Evolutionary conservation across 2,113 vertebrate species (phyloP).

Genomic region (Bubo scandiacus): DNA sequence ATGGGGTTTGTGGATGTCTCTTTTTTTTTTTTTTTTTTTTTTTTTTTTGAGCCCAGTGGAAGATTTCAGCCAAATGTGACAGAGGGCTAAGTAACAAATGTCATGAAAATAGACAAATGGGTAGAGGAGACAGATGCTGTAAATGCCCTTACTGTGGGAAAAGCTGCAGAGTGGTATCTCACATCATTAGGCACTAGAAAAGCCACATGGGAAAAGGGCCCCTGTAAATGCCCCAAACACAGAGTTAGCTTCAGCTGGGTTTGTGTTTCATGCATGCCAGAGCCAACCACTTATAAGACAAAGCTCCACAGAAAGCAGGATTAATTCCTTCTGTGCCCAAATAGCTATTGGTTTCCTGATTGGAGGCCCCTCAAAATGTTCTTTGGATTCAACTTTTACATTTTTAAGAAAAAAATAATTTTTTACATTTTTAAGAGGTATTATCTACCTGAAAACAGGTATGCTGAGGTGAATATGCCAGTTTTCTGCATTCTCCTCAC

Average conservation of each 20-base stretch:
- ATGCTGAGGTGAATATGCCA: neutral
- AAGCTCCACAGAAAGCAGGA: neutral
- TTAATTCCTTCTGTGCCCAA: slow-evolving; percentile 13
- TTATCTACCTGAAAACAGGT: neutral
- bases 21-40: neutral
- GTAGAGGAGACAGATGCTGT: slow-evolving; percentile 21
- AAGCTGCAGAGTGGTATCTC: slow-evolving; percentile 22
- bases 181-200: neutral
- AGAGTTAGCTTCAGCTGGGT: neutral
- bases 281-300: neutral
- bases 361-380: neutral
- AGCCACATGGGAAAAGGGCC: neutral
- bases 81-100: slow-evolving; percentile 33
- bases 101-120: slow-evolving; percentile 22
- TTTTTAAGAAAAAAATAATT: neutral
- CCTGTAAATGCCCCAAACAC: neutral
- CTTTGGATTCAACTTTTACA: neutral
- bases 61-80: slow-evolving; percentile 26
- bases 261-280: neutral
- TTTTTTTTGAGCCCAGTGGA: neutral
- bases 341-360: neutral
- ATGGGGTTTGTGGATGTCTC: neutral
- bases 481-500: neutral
- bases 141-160: slow-evolving; percentile 50
- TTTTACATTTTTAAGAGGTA: neutral